phyloP scores from a whole-genome alignment of 2,113 vertebrate genomes.

The Poeciliopsis occidentalis region DNA sequence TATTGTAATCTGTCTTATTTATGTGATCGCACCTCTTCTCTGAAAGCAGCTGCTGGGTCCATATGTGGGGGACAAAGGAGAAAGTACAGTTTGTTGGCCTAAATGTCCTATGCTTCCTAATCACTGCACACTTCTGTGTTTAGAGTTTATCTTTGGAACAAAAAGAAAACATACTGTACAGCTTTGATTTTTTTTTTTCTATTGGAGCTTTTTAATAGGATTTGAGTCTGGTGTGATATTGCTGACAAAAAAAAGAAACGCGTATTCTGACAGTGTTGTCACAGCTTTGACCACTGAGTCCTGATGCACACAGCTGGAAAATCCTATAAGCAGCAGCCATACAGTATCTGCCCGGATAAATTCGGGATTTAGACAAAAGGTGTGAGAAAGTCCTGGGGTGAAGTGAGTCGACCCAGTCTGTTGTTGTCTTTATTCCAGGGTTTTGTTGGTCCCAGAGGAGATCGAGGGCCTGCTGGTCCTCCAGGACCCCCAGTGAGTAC shows the following conservation, averaged over 20 bases:
- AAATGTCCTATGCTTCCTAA: constrained; percentile 51
- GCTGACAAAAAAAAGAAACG: constrained; percentile 38
- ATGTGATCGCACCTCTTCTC: constrained; percentile 24
- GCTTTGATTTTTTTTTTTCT: constrained; percentile 30
- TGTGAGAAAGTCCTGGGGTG: too few species aligned
- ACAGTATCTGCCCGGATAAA: constrained; percentile 47
- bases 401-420: too few species aligned
- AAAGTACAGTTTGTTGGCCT: constrained; percentile 49
- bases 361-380: constrained; percentile 41
- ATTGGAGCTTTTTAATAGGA: constrained; percentile 63
- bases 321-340: constrained; percentile 64
- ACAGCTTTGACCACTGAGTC: constrained; percentile 58
- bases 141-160: constrained; percentile 52
- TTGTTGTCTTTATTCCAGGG: too few species aligned
- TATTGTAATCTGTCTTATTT: constrained; percentile 56
- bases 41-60: constrained; percentile 51
- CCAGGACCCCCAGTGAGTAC: constrained; percentile 84
- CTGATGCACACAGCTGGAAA: constrained; percentile 72
- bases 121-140: constrained; percentile 50
- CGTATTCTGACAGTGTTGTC: constrained; percentile 39
- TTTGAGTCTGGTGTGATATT: constrained; percentile 63
- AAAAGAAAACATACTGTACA: constrained; percentile 44
- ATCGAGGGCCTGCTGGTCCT: too few species aligned
- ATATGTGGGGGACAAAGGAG: constrained; percentile 44
- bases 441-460: too few species aligned